These are phyloP conservation scores for Sebastes matsubarae DNA, from an alignment of 2,797 vertebrate genomes.

Conservation along the genomic window DNA sequence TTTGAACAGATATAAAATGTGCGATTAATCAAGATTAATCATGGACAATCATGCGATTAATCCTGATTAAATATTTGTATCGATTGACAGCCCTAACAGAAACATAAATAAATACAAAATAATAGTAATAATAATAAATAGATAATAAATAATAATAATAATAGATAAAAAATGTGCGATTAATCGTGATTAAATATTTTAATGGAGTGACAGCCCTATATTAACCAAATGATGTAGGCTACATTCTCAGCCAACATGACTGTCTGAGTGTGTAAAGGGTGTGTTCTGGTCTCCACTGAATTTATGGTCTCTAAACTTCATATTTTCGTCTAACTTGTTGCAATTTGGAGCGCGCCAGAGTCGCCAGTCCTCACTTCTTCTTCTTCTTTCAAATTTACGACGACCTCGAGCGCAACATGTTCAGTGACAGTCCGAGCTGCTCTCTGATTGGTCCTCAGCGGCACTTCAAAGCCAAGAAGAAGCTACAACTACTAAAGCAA, in stretches of 20 bases:
- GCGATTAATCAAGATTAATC: no score
- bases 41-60: no score
- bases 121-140: no score
- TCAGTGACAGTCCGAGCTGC: conserved; percentile 30
- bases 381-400: conserved; percentile 40
- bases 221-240: background rate
- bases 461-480: conserved; percentile 92
- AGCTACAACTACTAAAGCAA: conserved; percentile 88
- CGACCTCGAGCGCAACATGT: conserved; percentile 55
- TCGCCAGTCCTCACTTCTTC: conserved; percentile 14
- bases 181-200: no score
- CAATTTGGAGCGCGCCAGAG: background rate
- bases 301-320: background rate
- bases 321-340: conserved; percentile 10
- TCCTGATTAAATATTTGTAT: no score
- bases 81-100: no score
- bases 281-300: background rate
- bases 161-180: no score
- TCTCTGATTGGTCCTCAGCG: conserved; percentile 89
- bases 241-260: background rate
- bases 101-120: no score
- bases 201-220: no score
- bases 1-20: no score
- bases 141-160: no score
- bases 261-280: background rate